Base-by-base conservation (phyloP, 2,888 invertebrate genomes). In the Lithophane socia region DNA sequence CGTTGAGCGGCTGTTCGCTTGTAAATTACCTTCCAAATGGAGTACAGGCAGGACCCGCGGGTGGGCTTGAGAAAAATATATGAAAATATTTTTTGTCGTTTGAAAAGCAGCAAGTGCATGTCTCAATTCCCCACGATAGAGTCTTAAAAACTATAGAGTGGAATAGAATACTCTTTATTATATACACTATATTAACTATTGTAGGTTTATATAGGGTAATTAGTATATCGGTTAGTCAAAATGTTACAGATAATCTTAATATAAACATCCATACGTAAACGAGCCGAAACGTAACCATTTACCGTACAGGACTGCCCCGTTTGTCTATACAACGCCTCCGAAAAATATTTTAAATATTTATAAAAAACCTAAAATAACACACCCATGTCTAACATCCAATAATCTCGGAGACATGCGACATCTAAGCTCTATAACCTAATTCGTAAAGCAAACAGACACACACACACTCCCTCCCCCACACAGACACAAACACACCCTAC, bases 1-100 rank as follows among this genome's bases (percentile, higher is more conserved):
- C 68, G 18, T 60, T 70, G n/a, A 86, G 5, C n/a, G 56, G 64
- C 52, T 56, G 52, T 29, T 70, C 69, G 75, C 75, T 88, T 86
- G 74, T 87, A 84, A 82, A 86, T 87, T 80, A 86, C 80, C 71
- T 82, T 29, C 60, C 37, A 75, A 86, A 78, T 82, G 58, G 52
- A 72, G 64, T 66, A 78, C 60, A 69, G 61, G 52, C 9, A 21
- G 58, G 54, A 70, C 44, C 52, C 82, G 21, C 63, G 83, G 82
- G 18, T 12, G n/a, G 69, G 21, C 21, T 75, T 61, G 37, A 21
- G 21, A 67, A 66, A 70, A 44, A 60, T 13, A 49, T 13, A 24
- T 56, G n/a, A 13, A 29, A 29, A 24, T 10, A 37, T 24, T 13
- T 29, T 49, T 24, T 49, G 10, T 9, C 4, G 4, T 21, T 42